Percentiles rank a stretch among this genome's conserved stretches.
Conservation (phyloP, 2,888 invertebrate genomes). For the Rhagonycha lutea region DNA sequence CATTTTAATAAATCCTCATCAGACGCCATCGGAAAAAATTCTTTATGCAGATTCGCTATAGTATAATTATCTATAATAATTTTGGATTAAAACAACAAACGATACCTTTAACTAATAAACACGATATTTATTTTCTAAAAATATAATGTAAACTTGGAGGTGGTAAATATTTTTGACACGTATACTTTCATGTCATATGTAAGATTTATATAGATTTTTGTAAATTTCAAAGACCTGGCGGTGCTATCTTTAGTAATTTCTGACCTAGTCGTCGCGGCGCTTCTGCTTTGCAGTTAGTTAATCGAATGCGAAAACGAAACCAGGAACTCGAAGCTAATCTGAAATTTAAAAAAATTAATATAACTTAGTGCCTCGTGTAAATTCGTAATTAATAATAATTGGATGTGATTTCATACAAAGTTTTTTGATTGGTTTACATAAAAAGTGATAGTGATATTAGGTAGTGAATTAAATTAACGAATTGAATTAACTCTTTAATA, state of each 20-base stretch:
- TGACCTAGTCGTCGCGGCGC: conserved; percentile 33
- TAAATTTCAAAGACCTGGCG: conserved; percentile 24
- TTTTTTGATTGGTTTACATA: neutral
- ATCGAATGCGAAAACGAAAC: conserved; percentile 26
- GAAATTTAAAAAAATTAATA: neutral
- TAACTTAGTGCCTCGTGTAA: neutral
- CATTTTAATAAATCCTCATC: neutral
- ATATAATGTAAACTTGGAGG: neutral
- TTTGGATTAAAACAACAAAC: neutral
- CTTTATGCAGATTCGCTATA: neutral
- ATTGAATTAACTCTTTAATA: neutral
- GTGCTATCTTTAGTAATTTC: conserved; percentile 26
- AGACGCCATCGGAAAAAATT: neutral
- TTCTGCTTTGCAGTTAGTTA: conserved; percentile 25
- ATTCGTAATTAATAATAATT: neutral
- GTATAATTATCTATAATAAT: neutral
- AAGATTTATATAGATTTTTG: conserved; percentile 3
- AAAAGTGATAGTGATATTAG: neutral
- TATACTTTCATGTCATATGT: neutral
- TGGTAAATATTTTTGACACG: neutral
- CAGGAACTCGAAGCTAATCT: conserved; percentile 18
- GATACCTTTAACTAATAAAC: neutral
- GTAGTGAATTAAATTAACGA: neutral
- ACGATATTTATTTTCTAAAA: neutral
- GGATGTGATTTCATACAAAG: neutral